Conservation (phyloP, 1,140 invertebrate species). For the Drosophila micromelanica region DNA sequence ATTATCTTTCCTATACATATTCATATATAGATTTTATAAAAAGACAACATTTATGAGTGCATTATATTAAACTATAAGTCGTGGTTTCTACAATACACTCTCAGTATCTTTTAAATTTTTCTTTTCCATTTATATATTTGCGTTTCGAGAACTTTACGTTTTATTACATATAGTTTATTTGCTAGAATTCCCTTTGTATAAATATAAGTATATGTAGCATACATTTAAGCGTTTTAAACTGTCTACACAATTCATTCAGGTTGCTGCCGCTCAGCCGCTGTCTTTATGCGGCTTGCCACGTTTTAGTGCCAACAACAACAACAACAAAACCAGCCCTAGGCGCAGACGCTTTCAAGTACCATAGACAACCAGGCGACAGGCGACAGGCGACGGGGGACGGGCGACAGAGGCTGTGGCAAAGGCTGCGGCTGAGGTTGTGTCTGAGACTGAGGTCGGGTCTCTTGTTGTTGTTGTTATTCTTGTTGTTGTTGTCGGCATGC, state of each 20-base stretch:
- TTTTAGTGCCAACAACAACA: conserved; percentile 29
- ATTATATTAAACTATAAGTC: too few species aligned
- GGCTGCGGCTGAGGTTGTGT: conserved; percentile 35
- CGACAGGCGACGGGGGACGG: not conserved
- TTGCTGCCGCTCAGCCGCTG: conserved; percentile 17
- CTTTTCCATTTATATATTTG: not conserved
- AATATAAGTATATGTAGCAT: conserved; percentile 16
- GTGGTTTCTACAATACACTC: too few species aligned
- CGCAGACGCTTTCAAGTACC: conserved; percentile 76
- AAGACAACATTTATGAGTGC: too few species aligned
- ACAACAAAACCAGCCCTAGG: conserved; percentile 56
- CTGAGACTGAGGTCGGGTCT: conserved; percentile 52
- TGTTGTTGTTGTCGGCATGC: conserved; percentile 46
- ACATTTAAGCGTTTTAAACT: conserved; percentile 40
- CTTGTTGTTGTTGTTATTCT: conserved; percentile 5
- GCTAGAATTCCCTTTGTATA: conserved; percentile 6
- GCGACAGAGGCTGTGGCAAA: not conserved
- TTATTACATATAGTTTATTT: not conserved
- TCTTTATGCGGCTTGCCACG: conserved; percentile 40
- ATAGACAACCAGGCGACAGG: conserved; percentile 45
- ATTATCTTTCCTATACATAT: too few species aligned
- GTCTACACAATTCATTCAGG: conserved; percentile 47
- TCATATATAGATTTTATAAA: too few species aligned
- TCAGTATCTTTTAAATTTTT: not conserved
- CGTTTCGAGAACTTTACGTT: not conserved